These are phyloP conservation scores for Solenopsis invicta DNA, from an alignment of 1,140 invertebrate species.

Conservation along the genomic window DNA sequence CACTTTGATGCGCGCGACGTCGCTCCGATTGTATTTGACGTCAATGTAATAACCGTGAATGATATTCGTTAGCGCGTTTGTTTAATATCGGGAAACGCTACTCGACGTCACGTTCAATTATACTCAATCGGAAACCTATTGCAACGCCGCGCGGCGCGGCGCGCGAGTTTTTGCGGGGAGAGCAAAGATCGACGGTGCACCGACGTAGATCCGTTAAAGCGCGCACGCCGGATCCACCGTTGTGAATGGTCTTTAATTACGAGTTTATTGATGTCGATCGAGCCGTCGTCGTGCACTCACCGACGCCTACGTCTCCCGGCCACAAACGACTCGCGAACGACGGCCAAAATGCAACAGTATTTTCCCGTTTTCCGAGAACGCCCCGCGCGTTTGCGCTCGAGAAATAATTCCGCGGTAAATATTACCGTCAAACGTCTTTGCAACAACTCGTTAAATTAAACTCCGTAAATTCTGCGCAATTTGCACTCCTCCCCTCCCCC, in stretches of 20 bases:
- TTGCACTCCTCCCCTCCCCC: no score
- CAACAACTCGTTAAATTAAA: not conserved
- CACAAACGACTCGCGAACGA: not conserved
- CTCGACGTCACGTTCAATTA: slow-evolving; percentile 55
- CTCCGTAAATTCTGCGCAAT: not conserved
- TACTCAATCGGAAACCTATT: slow-evolving; percentile 53
- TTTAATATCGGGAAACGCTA: slow-evolving; percentile 56
- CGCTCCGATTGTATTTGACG: slow-evolving; percentile 22
- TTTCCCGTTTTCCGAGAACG: not conserved
- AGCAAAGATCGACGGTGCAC: slow-evolving; percentile 31
- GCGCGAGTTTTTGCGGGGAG: slow-evolving; percentile 33
- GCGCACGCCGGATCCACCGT: not conserved
- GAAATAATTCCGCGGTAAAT: not conserved
- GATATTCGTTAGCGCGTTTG: slow-evolving; percentile 53
- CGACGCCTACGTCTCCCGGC: not conserved
- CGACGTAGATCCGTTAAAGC: slow-evolving; percentile 33
- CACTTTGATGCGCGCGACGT: slow-evolving; percentile 18
- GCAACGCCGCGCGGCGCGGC: slow-evolving; percentile 9
- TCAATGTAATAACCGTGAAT: slow-evolving; percentile 43
- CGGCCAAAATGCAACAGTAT: no score
- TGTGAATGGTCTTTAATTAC: slow-evolving; percentile 59
- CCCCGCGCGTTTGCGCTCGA: no score
- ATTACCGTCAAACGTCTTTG: not conserved
- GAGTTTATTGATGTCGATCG: slow-evolving; percentile 43
- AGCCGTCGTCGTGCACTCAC: slow-evolving; percentile 10